Conservation (phyloP, 2,797 vertebrate genomes). For the Oreortyx pictus region DNA sequence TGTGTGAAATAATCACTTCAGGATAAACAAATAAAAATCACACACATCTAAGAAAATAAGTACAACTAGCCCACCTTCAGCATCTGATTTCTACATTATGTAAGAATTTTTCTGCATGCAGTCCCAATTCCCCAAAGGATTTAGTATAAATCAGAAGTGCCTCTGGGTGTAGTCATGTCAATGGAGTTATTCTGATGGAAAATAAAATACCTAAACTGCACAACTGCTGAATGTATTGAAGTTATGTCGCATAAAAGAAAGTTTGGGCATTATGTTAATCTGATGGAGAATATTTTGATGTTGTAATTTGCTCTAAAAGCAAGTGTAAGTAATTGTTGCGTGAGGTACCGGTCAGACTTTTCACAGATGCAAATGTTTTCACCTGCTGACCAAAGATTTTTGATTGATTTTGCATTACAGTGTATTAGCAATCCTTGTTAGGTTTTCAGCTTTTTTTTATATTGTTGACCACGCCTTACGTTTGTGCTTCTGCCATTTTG, state of each 20-base stretch:
- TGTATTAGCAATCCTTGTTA: background rate
- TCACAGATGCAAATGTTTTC: background rate
- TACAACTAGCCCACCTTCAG: slow-evolving; percentile 36
- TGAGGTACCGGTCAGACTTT: background rate
- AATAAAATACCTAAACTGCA: background rate
- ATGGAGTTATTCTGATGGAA: slow-evolving; percentile 20
- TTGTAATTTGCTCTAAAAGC: slow-evolving; percentile 32
- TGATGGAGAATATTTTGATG: slow-evolving; percentile 17
- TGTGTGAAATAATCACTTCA: slow-evolving; percentile 34
- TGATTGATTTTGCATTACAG: background rate
- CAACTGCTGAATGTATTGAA: slow-evolving; percentile 24
- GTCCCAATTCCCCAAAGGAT: background rate
- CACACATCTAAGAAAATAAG: background rate
- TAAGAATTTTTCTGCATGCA: background rate
- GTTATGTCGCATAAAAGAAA: background rate
- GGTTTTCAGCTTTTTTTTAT: background rate
- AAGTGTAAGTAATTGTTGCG: slow-evolving; percentile 20
- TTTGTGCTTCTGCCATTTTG: background rate
- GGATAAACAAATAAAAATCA: slow-evolving; percentile 22
- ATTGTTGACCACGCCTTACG: background rate
- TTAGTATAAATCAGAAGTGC: slow-evolving; percentile 29
- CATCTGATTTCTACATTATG: slow-evolving; percentile 32
- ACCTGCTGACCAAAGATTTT: background rate
- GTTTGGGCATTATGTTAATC: slow-evolving; percentile 21
- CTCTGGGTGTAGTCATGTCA: slow-evolving; percentile 6